phyloP scores from a whole-genome alignment of 2,797 vertebrate genomes.

The Peromyscus eremicus region DNA sequence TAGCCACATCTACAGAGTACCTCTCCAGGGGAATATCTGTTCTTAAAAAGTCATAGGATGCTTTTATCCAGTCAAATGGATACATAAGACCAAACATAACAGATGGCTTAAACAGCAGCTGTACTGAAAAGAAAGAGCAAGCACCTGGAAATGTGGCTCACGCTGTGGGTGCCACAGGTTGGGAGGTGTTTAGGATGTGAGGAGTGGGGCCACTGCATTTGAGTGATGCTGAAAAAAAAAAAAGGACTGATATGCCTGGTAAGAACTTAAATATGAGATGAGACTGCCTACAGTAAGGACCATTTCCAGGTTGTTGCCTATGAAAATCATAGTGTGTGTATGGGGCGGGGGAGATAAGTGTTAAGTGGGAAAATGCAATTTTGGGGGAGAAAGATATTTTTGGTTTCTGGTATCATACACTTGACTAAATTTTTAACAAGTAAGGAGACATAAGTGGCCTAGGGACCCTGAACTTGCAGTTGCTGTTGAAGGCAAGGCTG shows the following conservation, averaged over 20 bases:
- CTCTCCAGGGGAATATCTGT: no score
- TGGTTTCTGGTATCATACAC: not conserved
- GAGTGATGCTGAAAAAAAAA: not conserved
- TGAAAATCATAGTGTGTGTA: not conserved
- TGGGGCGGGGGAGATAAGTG: not conserved
- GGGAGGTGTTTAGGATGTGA: not conserved
- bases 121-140: fast-evolving
- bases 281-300: not conserved
- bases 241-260: no score
- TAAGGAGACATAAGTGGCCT: not conserved
- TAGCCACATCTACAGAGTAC: not conserved
- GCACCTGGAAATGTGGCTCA: no score
- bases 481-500: not conserved
- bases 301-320: not conserved
- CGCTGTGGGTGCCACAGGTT: fast-evolving
- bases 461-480: not conserved
- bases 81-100: fast-evolving
- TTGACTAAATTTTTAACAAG: not conserved
- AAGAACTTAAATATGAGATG: fast-evolving
- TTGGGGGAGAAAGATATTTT: not conserved
- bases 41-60: fast-evolving
- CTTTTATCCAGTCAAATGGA: fast-evolving
- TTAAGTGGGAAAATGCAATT: not conserved
- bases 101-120: fast-evolving
- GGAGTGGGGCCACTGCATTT: not conserved